phyloP scores from a whole-genome alignment of 2,113 vertebrate species.

The Porphyrio hochstetteri region DNA sequence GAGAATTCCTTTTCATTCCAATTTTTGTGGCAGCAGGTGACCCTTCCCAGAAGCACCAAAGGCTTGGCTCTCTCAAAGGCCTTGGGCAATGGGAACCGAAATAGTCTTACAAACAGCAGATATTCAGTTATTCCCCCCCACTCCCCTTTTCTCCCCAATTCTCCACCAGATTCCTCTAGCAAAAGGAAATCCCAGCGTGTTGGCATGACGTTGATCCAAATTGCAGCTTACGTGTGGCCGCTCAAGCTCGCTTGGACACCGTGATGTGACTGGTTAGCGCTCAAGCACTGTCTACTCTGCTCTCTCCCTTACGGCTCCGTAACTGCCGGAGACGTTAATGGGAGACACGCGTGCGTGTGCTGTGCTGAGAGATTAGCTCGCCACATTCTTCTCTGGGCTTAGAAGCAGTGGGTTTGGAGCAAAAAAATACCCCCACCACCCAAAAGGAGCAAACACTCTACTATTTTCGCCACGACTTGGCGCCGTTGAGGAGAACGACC shows the following conservation, averaged over 20 bases:
- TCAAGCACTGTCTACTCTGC: slow-evolving; percentile 27
- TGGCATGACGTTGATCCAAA: slow-evolving; percentile 48
- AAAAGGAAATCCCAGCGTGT: neutral
- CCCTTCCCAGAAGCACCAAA: rapidly evolving
- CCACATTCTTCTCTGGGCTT: neutral
- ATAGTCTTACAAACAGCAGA: neutral
- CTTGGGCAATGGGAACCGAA: rapidly evolving
- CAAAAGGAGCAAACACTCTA: rapidly evolving
- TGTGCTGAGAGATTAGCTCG: neutral
- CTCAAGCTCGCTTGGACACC: slow-evolving; percentile 20
- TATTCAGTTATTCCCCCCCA: neutral
- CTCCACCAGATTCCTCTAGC: neutral
- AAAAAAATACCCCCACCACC: too few species aligned
- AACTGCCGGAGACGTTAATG: neutral
- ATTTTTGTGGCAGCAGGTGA: neutral
- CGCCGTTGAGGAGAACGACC: rapidly evolving
- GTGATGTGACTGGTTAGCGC: slow-evolving; percentile 7
- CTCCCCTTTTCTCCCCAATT: neutral
- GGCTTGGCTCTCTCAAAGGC: rapidly evolving
- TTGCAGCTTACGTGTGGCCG: neutral
- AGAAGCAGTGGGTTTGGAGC: neutral
- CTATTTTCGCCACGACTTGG: neutral
- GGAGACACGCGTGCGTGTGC: neutral
- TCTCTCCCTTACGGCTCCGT: neutral
- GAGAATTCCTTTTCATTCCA: neutral